These are phyloP conservation scores for Lochmaea crataegi DNA, from an alignment of 2,888 invertebrate genomes.

Conservation along the genomic window DNA sequence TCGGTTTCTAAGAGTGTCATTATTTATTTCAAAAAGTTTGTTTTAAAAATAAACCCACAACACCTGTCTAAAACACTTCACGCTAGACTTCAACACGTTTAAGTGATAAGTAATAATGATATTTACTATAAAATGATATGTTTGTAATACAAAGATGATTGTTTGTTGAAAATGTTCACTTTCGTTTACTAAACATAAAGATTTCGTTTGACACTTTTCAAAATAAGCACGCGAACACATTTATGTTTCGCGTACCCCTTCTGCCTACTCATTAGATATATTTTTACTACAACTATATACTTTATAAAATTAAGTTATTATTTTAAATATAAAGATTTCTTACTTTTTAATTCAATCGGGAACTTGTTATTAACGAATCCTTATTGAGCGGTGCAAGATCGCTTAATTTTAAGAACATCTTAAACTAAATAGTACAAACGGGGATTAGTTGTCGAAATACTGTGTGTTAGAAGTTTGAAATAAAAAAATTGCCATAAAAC, in stretches of 20 bases:
- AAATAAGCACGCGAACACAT: constrained; percentile 59
- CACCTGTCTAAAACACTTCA: constrained; percentile 25
- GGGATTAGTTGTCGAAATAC: no score
- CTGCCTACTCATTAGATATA: not conserved
- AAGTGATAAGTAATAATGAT: constrained; percentile 54
- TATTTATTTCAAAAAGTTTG: constrained; percentile 17
- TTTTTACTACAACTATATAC: not conserved
- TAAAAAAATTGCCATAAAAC: no score
- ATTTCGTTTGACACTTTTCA: constrained; percentile 65
- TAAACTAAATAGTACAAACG: no score
- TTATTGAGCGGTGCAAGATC: no score
- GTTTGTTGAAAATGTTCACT: constrained; percentile 61
- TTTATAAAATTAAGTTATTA: no score
- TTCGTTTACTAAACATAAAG: constrained; percentile 63
- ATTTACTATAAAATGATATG: constrained; percentile 60
- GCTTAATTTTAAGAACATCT: no score
- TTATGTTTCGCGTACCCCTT: constrained; percentile 10
- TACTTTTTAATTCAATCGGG: no score
- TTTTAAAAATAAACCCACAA: constrained; percentile 24
- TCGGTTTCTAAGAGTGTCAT: constrained; percentile 4
- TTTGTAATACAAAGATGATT: constrained; percentile 62
- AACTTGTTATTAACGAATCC: no score
- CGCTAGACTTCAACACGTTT: constrained; percentile 14
- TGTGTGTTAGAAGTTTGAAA: no score
- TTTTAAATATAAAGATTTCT: no score